Evolutionary conservation across 2,113 vertebrate species (phyloP), one percentile per base, ranked within the genome.

Genomic region (human): DNA sequence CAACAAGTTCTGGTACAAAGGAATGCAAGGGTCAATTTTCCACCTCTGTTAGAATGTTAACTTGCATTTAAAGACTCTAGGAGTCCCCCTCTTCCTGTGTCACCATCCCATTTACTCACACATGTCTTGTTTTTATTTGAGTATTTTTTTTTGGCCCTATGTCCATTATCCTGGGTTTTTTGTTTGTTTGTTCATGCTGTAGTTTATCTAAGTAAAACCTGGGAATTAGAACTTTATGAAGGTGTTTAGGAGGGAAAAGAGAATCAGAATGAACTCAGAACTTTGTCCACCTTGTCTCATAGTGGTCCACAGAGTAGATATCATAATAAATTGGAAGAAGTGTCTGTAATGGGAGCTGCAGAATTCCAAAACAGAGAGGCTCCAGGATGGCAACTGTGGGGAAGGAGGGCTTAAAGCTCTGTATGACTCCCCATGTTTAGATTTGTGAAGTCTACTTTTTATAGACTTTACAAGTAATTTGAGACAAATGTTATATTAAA

Each of bases 391-490:
- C 55, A 89, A 22, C 0, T 45, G 11, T 3, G 10, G 8, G 22
- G 32, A 0, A 0, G 57, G n/a, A 38, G 25, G 45, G 23, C 66
- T 93, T 32, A 72, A 85, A 38, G 61, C 27, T 68, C 35, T 6
- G 5, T 32, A 23, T 59, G 43, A 66, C 38, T 76, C 38, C 22
- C 50, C 45, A 4, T 17, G 85, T 59, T 76, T 64, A 61, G 38
- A 52, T 89, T 50, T 80, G 64, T 94, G 30, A 93, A 87, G 45
- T 90, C 64, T 82, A 18, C 32, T 79, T 95, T 94, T 81, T 23
- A 88, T 40, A 81, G 90, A 25, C 43, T 90, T 64, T 86, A 61
- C 40, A 96, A n/a, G 76, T 66, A 64, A 96, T 75, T 80, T 88
- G 78, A 89, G 94, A 52, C 32, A 84, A 88, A 79, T 76, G 48